Base-by-base conservation (phyloP, 2,888 invertebrate species). In the Synergus gifuensis region DNA sequence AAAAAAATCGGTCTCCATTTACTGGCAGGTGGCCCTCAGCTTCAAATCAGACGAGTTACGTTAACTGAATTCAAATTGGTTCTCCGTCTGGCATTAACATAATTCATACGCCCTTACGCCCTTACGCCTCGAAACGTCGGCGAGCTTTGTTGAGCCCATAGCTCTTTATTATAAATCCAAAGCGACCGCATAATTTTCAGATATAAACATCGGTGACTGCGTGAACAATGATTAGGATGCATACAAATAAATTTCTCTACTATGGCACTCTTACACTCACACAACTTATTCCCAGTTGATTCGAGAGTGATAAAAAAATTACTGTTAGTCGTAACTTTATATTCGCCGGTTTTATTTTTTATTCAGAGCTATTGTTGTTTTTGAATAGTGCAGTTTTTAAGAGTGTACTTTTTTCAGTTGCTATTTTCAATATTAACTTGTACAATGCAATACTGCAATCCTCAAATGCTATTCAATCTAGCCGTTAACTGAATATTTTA, bases 41-140 rank as follows among this genome's bases (percentile, higher is more conserved):
- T 87, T 90, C 90, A 87, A 90, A 90, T 90, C 90, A 86, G 86
- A 90, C 88, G 90, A 87, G 89, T 89, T 88, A 88, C 89, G 90
- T 89, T 91, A 91, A 91, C 91, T 89, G 90, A 90, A 91, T 91
- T 91, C 89, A 90, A 91, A 91, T 91, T 87, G 89, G 86, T 87
- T 81, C 82, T 78, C 80, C 83, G 78, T 58, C 77, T 40, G 49
- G 86, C 85, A 90, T 91, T 91, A 90, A 85, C 91, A 91, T 91
- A 91, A 91, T 91, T 91, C 91, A 91, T 91, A 89, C 90, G 90
- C 88, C 90, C 90, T 86, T 91, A 89, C 90, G 90, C 88, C 90
- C 90, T 86, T 84, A 86, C 86, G 84, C 84, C 84, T 83, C 78
- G 81, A 78, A 78, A 80, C 83, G 83, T 85, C 83, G 80, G 83